phyloP scores from a whole-genome alignment of 2,113 vertebrate species.

The Polyodon spathula region DNA sequence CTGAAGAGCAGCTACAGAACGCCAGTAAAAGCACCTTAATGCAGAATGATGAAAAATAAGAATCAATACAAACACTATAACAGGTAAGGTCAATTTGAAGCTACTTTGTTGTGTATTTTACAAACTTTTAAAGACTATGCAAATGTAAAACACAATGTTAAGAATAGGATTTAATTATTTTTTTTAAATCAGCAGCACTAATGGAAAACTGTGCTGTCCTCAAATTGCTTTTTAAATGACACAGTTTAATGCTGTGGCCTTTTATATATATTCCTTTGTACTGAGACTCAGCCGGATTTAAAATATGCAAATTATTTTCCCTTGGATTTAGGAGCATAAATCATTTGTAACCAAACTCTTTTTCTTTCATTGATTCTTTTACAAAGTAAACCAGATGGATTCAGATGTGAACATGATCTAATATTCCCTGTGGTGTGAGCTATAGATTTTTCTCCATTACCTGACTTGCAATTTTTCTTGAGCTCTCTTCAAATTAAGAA shows the following conservation, averaged over 20 bases:
- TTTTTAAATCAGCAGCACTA: conserved; percentile 3
- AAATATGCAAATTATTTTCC: conserved; percentile 3
- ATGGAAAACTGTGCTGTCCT: conserved; percentile 8
- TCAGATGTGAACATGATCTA: conserved; percentile 56
- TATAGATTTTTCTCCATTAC: conserved; percentile 64
- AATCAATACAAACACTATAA: no score
- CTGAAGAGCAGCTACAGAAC: no score
- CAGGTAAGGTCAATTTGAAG: no score
- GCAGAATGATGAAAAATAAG: no score
- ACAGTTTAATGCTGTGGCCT: conserved; percentile 6
- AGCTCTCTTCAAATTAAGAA: conserved; percentile 57
- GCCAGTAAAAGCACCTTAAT: no score
- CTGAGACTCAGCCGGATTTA: conserved; percentile 9
- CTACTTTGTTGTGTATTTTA: no score
- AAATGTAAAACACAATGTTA: no score
- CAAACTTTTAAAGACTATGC: no score
- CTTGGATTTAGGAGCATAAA: conserved; percentile 1
- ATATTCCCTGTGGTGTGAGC: conserved; percentile 58
- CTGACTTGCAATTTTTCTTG: conserved; percentile 49
- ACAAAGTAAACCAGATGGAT: conserved; percentile 55
- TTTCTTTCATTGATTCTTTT: conserved; percentile 46
- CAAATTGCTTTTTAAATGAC: conserved; percentile 11
- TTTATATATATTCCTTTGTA: conserved; percentile 9
- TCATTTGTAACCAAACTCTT: conserved; percentile 26
- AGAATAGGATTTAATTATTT: background rate